Conservation (phyloP, 1,140 invertebrate genomes). For the Latrodectus geometricus region DNA sequence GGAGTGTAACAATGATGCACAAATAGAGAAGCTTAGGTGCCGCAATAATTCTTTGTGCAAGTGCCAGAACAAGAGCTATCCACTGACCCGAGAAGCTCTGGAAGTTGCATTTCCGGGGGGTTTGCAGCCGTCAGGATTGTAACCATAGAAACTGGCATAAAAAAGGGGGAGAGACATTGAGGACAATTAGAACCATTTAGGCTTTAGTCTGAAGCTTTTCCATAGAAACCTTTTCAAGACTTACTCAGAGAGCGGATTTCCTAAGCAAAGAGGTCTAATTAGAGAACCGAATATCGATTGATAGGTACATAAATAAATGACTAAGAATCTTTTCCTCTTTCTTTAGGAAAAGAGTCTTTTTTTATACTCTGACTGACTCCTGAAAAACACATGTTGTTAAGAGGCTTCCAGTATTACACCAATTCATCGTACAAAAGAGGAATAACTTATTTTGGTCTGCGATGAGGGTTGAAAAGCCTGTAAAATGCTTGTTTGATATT, state of each 20-base stretch:
- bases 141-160: constrained; percentile 33
- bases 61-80: constrained; percentile 21
- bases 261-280: constrained; percentile 41
- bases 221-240: constrained; percentile 48
- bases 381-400: no score
- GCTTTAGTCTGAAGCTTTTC: not conserved
- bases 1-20: not conserved
- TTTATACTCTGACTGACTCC: not conserved
- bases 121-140: constrained; percentile 26
- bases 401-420: no score
- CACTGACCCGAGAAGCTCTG: constrained; percentile 13
- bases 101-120: constrained; percentile 38
- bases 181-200: constrained; percentile 56
- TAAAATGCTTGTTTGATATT: no score
- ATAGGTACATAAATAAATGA: constrained; percentile 52
- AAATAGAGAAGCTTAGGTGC: not conserved
- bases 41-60: constrained; percentile 33
- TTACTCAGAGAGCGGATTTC: constrained; percentile 37
- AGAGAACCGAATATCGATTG: constrained; percentile 47
- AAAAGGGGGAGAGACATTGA: not conserved
- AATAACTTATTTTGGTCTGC: no score
- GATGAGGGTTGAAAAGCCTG: no score
- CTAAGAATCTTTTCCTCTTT: not conserved
- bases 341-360: not conserved
- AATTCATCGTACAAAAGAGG: no score